Conservation (phyloP, 2,113 vertebrate species). For the Pseudopipra pipra region DNA sequence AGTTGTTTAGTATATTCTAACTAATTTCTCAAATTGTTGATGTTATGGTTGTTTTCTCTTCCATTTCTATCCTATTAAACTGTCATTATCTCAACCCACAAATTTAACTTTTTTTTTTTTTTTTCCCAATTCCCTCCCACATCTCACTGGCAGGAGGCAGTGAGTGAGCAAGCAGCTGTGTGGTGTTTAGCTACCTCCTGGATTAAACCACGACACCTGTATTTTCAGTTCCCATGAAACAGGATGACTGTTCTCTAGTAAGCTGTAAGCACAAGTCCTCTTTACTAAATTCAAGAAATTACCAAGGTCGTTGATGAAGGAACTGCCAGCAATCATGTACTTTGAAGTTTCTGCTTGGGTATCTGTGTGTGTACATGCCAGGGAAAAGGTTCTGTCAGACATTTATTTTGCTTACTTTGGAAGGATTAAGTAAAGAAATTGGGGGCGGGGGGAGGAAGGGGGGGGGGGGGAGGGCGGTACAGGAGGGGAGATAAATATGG, state of each 20-base stretch:
- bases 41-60: not conserved
- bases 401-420: not conserved
- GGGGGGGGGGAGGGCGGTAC: not conserved
- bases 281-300: not conserved
- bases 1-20: not conserved
- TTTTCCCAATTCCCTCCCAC: fast-evolving
- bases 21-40: not conserved
- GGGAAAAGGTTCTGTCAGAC: not conserved
- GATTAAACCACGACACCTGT: not conserved
- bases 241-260: not conserved
- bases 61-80: not conserved
- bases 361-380: not conserved
- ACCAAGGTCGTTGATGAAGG: not conserved
- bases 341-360: not conserved
- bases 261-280: not conserved
- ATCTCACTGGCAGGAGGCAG: fast-evolving
- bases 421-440: not conserved
- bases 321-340: not conserved
- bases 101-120: not conserved
- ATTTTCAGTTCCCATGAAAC: not conserved
- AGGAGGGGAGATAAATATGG: not conserved
- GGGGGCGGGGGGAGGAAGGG: too few relatives aligned
- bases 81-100: not conserved
- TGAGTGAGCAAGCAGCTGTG: fast-evolving
- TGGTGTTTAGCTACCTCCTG: not conserved